Percentiles rank a stretch among this genome's conserved stretches.
These are phyloP conservation scores for Drosophila orena DNA, from an alignment of 1,140 invertebrate genomes.

Conservation along the genomic window DNA sequence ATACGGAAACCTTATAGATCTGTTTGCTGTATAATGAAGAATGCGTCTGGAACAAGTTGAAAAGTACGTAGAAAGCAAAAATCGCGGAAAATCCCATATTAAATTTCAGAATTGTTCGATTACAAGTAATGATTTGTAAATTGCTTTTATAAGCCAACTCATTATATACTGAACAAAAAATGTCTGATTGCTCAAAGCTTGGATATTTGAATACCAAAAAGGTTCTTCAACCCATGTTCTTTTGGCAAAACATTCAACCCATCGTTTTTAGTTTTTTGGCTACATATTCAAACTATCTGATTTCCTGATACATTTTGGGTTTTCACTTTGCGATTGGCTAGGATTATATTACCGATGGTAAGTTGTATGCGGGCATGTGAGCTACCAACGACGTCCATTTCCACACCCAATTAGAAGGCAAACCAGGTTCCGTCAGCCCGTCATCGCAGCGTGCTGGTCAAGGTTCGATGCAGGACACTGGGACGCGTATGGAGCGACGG, in stretches of 20 bases:
- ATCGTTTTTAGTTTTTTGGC: neutral
- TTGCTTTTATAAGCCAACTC: neutral
- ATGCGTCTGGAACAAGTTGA: neutral
- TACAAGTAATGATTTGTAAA: neutral
- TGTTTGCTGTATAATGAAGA: neutral
- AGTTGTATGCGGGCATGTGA: conserved; percentile 1
- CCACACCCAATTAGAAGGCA: conserved; percentile 46
- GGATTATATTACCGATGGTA: conserved; percentile 3
- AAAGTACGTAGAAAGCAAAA: neutral
- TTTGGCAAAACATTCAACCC: no score
- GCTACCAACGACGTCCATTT: conserved; percentile 40
- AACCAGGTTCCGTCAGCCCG: conserved; percentile 45
- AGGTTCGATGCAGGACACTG: conserved; percentile 54
- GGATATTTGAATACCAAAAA: no score
- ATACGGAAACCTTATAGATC: neutral
- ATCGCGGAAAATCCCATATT: neutral
- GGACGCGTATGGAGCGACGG: conserved; percentile 21
- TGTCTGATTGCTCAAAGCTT: neutral
- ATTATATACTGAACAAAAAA: neutral
- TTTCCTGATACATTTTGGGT: conserved; percentile 20
- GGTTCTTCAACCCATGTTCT: no score
- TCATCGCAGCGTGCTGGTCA: conserved; percentile 61
- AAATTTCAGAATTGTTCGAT: conserved; percentile 20
- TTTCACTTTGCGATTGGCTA: neutral
- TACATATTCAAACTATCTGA: neutral